A percentile compares a stretch with the other conserved stretches of the same genome.
These are phyloP conservation scores for Spinus pinus DNA, from an alignment of 2,797 vertebrate genomes.

Conservation along the genomic window DNA sequence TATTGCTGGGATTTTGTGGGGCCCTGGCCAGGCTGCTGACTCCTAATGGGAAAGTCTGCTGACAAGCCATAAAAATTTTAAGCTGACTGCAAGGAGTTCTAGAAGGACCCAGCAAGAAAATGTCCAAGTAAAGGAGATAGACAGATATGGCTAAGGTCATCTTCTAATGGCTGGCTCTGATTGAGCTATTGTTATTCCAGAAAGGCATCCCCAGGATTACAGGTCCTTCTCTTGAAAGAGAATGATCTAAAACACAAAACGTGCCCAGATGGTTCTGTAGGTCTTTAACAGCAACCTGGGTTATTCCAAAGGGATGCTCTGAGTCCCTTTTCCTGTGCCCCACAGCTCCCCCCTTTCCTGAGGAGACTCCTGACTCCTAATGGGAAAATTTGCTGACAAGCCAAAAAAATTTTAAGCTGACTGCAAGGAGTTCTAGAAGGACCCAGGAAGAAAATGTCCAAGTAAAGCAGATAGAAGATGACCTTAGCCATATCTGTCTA, in stretches of 20 bases:
- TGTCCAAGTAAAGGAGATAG: neutral
- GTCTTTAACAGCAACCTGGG: rapidly evolving
- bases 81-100: conserved; percentile 14
- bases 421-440: conserved; percentile 8
- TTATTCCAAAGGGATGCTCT: neutral
- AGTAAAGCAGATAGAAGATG: neutral
- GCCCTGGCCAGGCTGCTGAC: neutral
- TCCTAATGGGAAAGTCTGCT: conserved; percentile 10
- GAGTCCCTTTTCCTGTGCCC: neutral
- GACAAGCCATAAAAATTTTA: neutral
- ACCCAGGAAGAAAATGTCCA: neutral
- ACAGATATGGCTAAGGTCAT: no score
- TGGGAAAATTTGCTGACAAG: conserved; percentile 6
- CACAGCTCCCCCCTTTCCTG: neutral
- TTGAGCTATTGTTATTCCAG: conserved; percentile 34
- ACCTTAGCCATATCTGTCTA: conserved; percentile 47
- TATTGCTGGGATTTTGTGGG: neutral
- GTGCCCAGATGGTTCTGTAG: neutral
- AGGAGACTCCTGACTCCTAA: neutral
- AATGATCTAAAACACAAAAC: neutral
- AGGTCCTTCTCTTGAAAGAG: neutral
- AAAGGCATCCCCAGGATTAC: neutral
- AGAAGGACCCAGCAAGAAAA: conserved; percentile 12
- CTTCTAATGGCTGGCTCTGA: conserved; percentile 28
- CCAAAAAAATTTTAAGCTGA: neutral